Percentiles rank a stretch among this genome's conserved stretches.
These are phyloP conservation scores for Equus quagga DNA, from an alignment of 2,113 vertebrate genomes.

Conservation along the genomic window DNA sequence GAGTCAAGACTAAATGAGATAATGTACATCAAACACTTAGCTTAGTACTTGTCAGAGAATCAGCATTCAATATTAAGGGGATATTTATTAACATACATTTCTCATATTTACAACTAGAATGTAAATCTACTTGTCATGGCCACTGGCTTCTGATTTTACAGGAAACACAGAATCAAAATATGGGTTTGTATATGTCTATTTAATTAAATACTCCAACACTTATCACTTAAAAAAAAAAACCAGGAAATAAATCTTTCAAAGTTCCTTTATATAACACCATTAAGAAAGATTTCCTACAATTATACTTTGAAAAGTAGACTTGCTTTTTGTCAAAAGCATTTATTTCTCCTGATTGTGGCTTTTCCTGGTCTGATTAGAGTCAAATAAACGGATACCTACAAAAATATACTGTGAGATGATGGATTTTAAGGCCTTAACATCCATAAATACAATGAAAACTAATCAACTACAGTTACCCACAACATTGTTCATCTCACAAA, in stretches of 20 bases:
- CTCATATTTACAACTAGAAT: neutral
- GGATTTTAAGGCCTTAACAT: neutral
- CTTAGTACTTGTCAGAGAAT: neutral
- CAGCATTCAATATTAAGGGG: neutral
- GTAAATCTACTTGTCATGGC: neutral
- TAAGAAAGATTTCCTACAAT: neutral
- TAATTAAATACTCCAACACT: neutral
- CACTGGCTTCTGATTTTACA: neutral
- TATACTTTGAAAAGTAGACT: neutral
- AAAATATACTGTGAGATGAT: slow-evolving; percentile 8
- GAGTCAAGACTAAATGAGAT: neutral
- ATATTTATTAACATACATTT: neutral
- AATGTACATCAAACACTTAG: neutral
- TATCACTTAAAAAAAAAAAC: neutral
- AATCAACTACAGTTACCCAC: neutral
- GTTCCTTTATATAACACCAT: neutral
- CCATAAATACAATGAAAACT: neutral
- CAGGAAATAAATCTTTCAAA: neutral
- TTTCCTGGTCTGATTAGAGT: neutral
- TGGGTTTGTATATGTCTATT: neutral
- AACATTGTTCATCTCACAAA: neutral
- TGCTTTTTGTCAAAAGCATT: slow-evolving; percentile 23
- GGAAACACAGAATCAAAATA: neutral
- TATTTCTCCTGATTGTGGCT: neutral
- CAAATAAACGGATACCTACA: neutral